A percentile compares a stretch with the other conserved stretches of the same genome.
These are phyloP conservation scores for Sebastes variabilis DNA, from an alignment of 2,797 vertebrate species.

Conservation along the genomic window DNA sequence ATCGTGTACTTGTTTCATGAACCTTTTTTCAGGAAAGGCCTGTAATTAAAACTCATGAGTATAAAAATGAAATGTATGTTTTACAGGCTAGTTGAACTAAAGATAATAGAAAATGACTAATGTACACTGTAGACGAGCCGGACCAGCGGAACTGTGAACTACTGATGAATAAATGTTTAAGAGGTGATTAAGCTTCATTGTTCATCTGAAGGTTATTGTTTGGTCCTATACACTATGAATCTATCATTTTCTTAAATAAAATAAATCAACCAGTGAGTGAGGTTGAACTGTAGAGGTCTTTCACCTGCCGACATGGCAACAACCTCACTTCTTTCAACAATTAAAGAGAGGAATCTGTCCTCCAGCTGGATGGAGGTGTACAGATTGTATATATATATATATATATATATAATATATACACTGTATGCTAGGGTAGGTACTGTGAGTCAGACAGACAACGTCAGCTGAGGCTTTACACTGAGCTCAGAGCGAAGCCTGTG, in stretches of 20 bases:
- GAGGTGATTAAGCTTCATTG: slow-evolving; percentile 8
- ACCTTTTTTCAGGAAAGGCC: background rate
- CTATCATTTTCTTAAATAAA: background rate
- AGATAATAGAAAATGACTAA: background rate
- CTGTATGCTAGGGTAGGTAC: background rate
- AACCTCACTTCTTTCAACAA: background rate
- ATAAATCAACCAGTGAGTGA: slow-evolving; percentile 4
- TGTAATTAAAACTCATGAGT: background rate
- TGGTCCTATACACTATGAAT: slow-evolving; percentile 4
- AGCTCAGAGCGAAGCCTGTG: background rate
- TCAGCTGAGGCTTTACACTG: background rate
- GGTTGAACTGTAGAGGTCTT: background rate
- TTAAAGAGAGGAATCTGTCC: background rate
- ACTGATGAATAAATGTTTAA: slow-evolving; percentile 11
- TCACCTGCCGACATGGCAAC: background rate
- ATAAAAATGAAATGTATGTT: background rate
- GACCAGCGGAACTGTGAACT: background rate
- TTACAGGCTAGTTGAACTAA: slow-evolving; percentile 1
- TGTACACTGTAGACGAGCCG: background rate
- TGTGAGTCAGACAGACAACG: background rate
- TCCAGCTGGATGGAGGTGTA: background rate
- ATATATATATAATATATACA: background rate
- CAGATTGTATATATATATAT: background rate
- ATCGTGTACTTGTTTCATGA: background rate
- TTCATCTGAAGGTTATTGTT: slow-evolving; percentile 9